Evolutionary conservation across 2,888 invertebrate genomes (phyloP).

Genomic region (Polylopha cassiicola): DNA sequence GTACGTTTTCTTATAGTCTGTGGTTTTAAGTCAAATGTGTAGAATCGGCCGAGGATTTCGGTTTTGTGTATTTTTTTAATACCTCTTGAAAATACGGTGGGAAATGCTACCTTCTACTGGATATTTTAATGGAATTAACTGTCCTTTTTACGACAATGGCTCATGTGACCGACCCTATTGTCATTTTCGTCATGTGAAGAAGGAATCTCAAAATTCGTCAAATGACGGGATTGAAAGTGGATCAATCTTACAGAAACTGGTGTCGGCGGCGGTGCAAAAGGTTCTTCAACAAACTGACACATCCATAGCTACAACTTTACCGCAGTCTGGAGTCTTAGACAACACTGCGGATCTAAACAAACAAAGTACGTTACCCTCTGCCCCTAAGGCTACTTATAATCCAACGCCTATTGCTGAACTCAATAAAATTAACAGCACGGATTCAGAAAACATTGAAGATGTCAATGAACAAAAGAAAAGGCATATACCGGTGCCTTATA

Average conservation of each 20-base stretch:
- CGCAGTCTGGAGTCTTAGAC: conserved; percentile 26
- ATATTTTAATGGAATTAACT: conserved; percentile 89
- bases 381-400: conserved; percentile 72
- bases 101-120: conserved; percentile 94
- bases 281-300: conserved; percentile 72
- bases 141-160: conserved; percentile 89
- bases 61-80: conserved; percentile 15
- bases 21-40: conserved; percentile 16
- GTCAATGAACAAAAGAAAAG: conserved; percentile 54
- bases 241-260: conserved; percentile 75
- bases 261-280: conserved; percentile 79
- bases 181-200: conserved; percentile 91
- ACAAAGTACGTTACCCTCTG: conserved; percentile 47
- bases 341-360: conserved; percentile 29
- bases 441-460: conserved; percentile 49
- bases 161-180: conserved; percentile 93
- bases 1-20: conserved; percentile 2
- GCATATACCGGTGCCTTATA: conserved; percentile 74
- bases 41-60: conserved; percentile 1
- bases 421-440: conserved; percentile 58
- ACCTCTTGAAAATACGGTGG: conserved; percentile 21
- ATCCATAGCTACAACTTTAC: conserved; percentile 34
- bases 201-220: conserved; percentile 73
- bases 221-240: conserved; percentile 67
- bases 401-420: conserved; percentile 82